Percentiles rank a stretch among this genome's conserved stretches.
phyloP scores from a whole-genome alignment of 2,888 invertebrate genomes.

The Phyllotreta cruciferae region DNA sequence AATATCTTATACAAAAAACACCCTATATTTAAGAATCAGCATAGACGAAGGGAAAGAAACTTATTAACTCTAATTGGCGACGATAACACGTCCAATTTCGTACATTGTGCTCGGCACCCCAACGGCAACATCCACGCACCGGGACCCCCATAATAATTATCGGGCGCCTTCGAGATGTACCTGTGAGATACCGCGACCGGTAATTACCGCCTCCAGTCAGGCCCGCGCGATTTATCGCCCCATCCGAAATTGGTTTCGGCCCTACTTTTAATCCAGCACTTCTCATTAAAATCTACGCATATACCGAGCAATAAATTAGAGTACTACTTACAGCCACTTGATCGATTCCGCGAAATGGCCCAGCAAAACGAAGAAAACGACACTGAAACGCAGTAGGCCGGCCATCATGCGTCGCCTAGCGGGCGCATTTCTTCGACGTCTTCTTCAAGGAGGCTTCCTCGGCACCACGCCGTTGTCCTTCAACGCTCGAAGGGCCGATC shows the following conservation, averaged over 20 bases:
- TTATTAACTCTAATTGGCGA: no score
- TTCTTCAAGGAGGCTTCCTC: no score
- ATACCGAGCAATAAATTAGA: background rate
- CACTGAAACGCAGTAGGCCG: conserved; percentile 22
- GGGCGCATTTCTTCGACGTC: no score
- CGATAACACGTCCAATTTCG: no score
- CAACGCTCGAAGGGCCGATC: no score
- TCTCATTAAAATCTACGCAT: background rate
- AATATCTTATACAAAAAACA: no score
- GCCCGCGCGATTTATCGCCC: conserved; percentile 47
- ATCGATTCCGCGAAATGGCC: conserved; percentile 45
- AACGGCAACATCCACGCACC: conserved; percentile 37
- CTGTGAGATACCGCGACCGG: conserved; percentile 50
- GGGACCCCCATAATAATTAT: conserved; percentile 54
- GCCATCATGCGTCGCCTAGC: background rate
- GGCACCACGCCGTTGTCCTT: no score
- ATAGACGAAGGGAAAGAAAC: no score
- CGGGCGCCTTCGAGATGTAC: conserved; percentile 51
- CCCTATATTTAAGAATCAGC: no score
- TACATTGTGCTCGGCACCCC: conserved; percentile 3
- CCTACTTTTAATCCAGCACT: background rate
- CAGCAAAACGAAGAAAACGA: conserved; percentile 37
- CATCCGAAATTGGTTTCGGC: conserved; percentile 31
- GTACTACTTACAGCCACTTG: conserved; percentile 51
- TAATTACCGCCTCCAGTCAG: conserved; percentile 49